Base-by-base conservation (phyloP, 1,140 invertebrate species). In the Drosophila albomicans region DNA sequence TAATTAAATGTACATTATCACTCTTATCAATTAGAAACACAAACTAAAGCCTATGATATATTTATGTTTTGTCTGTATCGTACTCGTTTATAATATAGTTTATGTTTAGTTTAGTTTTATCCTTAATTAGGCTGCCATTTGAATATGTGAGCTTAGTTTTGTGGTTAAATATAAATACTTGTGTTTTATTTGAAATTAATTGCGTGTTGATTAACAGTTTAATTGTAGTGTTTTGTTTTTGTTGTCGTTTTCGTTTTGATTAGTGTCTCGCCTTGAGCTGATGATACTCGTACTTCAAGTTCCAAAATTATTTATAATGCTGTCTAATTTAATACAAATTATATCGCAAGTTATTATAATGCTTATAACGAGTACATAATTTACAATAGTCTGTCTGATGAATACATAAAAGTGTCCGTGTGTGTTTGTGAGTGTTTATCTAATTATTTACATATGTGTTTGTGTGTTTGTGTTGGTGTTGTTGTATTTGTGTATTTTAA, bases 41-140 rank as follows among this genome's bases (percentile, higher is more conserved):
- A 88, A 88, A 88, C 84, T 88, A 88, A 84, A 77, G 80, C 84
- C 80, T 88, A 88, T 88, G 80, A 84, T 88, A 88, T 87, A 88
- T 77, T 71, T 70, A 63, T 75, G 28, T 71, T 70, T 59, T 75
- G 28, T 66, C 43, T 76, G 38, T 65, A 32, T 82, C 15, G 25
- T 64, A 43, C 46, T 63, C 41, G 54, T 74, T 64, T 75, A 64
- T 74, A 48, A 64, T 41, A 35, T 38, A 52, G 25, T 56, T 54
- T 16, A 54, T 20, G 32, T 64, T 63, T 54, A 54, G 2, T 56
- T 56, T 38, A 78, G 61, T 71, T 84, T 65, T 65, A 38, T 70
- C 46, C 66, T 48, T 85, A 70, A 61, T 69, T 72, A 62, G 59
- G 62, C 67, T 76, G 63, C 46, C 76, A 61, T 75, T 75, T 62